These are phyloP conservation scores for Acleris sparsana DNA, from an alignment of 2,888 invertebrate species.

Conservation along the genomic window DNA sequence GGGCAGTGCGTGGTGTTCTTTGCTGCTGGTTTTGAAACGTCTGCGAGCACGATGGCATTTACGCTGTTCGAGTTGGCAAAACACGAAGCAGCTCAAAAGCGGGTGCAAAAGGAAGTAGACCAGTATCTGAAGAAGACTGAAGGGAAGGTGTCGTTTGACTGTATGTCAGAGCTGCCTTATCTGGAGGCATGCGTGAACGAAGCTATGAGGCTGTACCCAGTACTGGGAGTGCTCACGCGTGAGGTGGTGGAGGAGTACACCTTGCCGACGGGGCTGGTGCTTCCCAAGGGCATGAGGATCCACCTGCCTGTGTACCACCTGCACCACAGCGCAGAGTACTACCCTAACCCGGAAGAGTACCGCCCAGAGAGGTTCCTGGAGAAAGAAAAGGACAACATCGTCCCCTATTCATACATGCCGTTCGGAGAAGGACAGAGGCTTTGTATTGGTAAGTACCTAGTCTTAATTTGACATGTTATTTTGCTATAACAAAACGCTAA, in stretches of 20 bases:
- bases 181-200: constrained; percentile 73
- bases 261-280: constrained; percentile 23
- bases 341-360: constrained; percentile 26
- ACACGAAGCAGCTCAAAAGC: constrained; percentile 69
- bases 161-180: constrained; percentile 71
- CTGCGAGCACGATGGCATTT: constrained; percentile 72
- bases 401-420: constrained; percentile 36
- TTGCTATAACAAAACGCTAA: too few species aligned
- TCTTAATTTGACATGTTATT: not conserved
- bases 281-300: constrained; percentile 23
- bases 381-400: constrained; percentile 20
- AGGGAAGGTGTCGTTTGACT: constrained; percentile 69
- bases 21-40: constrained; percentile 81
- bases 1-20: constrained; percentile 81
- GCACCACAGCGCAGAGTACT: constrained; percentile 13
- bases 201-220: constrained; percentile 71
- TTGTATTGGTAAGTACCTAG: constrained; percentile 39
- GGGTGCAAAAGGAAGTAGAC: constrained; percentile 66
- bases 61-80: constrained; percentile 75
- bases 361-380: constrained; percentile 22
- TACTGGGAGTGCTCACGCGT: constrained; percentile 55
- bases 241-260: constrained; percentile 29
- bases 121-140: constrained; percentile 56
- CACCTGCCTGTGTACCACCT: constrained; percentile 30
- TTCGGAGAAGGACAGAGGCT: constrained; percentile 41